Evolutionary conservation across 2,888 invertebrate genomes (phyloP).

Genomic region (Branchipolynoe longqiensis): DNA sequence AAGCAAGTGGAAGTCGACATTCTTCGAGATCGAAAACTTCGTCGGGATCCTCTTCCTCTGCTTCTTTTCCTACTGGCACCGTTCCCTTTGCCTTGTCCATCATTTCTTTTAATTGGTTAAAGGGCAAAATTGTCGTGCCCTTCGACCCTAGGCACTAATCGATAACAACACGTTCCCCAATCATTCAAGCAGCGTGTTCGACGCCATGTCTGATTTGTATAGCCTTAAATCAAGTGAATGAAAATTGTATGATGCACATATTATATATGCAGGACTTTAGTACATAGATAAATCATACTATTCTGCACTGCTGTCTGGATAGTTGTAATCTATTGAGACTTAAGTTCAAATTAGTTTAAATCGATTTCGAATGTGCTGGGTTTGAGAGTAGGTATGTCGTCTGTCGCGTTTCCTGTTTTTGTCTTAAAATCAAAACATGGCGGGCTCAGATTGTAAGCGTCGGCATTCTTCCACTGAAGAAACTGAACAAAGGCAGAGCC

Average conservation of each 20-base stretch:
- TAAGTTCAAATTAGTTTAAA: no score
- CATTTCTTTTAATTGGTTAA: background rate
- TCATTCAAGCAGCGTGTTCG: slow-evolving; percentile 25
- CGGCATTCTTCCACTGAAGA: background rate
- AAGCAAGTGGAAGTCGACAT: slow-evolving; percentile 85
- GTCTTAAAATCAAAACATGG: slow-evolving; percentile 40
- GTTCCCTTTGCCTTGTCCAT: slow-evolving; percentile 20
- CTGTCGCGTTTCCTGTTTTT: slow-evolving; percentile 10
- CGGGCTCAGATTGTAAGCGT: background rate
- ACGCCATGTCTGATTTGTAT: slow-evolving; percentile 14
- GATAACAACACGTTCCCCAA: slow-evolving; percentile 21
- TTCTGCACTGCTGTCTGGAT: background rate
- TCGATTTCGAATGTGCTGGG: no score
- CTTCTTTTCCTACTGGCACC: slow-evolving; percentile 59
- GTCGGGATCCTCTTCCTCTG: slow-evolving; percentile 64
- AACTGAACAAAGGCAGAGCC: background rate
- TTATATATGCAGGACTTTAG: no score
- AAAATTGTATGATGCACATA: background rate
- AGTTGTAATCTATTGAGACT: no score
- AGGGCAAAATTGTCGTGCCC: slow-evolving; percentile 49
- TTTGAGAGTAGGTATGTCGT: slow-evolving; percentile 39
- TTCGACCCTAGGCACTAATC: slow-evolving; percentile 46
- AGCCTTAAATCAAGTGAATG: background rate
- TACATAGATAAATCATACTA: background rate
- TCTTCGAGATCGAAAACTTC: slow-evolving; percentile 60